A percentile compares a stretch with the other conserved stretches of the same genome.
These are phyloP conservation scores for Lepilemur ruficaudatus DNA, from an alignment of 2,797 vertebrate genomes.

Conservation along the genomic window DNA sequence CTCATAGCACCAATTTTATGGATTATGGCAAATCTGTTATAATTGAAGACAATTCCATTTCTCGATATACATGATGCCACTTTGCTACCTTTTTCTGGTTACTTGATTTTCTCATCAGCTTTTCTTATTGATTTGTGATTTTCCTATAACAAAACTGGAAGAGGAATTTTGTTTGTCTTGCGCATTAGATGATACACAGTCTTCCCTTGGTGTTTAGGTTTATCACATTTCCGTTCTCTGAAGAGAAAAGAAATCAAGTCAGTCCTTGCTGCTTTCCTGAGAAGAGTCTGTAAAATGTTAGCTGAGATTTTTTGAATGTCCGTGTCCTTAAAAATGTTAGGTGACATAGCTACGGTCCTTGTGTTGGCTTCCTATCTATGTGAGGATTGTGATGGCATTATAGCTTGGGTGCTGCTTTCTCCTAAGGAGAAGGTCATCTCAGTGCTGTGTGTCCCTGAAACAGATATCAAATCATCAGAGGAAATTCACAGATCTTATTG, in stretches of 20 bases:
- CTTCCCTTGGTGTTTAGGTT: not conserved
- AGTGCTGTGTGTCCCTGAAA: not conserved
- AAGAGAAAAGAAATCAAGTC: constrained; percentile 56
- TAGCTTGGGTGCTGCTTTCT: not conserved
- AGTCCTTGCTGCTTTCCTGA: not conserved
- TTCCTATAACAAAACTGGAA: constrained; percentile 44
- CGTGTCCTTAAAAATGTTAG: not conserved
- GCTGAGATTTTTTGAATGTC: not conserved
- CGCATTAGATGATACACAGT: not conserved
- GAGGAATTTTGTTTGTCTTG: constrained; percentile 20
- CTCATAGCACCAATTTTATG: constrained; percentile 39
- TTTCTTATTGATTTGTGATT: constrained; percentile 57
- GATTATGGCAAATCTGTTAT: constrained; percentile 58
- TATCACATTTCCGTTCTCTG: constrained; percentile 34
- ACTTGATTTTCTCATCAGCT: constrained; percentile 54
- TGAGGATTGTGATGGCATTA: not conserved
- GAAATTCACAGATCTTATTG: constrained; percentile 18
- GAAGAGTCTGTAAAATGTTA: not conserved
- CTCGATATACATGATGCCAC: not conserved
- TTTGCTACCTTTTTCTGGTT: constrained; percentile 12
- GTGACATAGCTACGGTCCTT: not conserved
- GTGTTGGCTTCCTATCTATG: not conserved
- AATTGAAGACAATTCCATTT: constrained; percentile 46
- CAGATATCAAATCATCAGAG: not conserved
- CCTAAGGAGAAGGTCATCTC: not conserved